A percentile compares a stretch with the other conserved stretches of the same genome.
Conservation (phyloP, 2,888 invertebrate genomes). For the Torymus tubicola region DNA sequence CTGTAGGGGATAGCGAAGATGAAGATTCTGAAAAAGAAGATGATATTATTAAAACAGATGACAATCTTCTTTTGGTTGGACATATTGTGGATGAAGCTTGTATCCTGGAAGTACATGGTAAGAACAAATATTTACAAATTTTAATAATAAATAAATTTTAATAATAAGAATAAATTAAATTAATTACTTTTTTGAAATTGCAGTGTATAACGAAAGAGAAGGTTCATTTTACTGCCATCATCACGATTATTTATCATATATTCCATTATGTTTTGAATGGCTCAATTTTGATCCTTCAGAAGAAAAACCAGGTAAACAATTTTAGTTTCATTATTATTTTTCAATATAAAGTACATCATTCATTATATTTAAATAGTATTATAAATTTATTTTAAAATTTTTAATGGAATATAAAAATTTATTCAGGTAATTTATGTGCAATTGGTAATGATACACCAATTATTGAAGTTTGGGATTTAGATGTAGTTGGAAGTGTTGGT, state of each 20-base stretch:
- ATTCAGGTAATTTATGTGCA: slow-evolving; percentile 89
- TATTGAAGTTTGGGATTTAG: slow-evolving; percentile 98
- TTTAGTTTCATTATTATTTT: too few relatives aligned
- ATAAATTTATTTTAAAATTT: slow-evolving; percentile 21
- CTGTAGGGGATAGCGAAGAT: slow-evolving; percentile 70
- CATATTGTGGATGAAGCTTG: slow-evolving; percentile 92
- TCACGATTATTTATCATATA: slow-evolving; percentile 91
- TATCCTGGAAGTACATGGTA: slow-evolving; percentile 91
- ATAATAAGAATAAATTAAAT: too few relatives aligned
- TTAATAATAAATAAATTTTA: too few relatives aligned
- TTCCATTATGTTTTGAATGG: slow-evolving; percentile 96
- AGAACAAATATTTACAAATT: not conserved
- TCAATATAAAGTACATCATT: not conserved
- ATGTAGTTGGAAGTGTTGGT: slow-evolving; percentile 93
- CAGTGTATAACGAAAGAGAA: slow-evolving; percentile 93
- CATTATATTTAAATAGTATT: not conserved
- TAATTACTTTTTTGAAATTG: slow-evolving; percentile 63
- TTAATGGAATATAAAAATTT: slow-evolving; percentile 4
- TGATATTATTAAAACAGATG: slow-evolving; percentile 90
- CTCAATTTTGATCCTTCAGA: slow-evolving; percentile 90
- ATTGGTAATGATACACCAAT: slow-evolving; percentile 94
- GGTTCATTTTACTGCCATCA: slow-evolving; percentile 96
- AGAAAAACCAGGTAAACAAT: slow-evolving; percentile 69
- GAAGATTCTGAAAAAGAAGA: slow-evolving; percentile 91
- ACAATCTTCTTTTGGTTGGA: slow-evolving; percentile 92